Evolutionary conservation across 2,113 vertebrate species (phyloP).

Genomic region (Tetrao urogallus): DNA sequence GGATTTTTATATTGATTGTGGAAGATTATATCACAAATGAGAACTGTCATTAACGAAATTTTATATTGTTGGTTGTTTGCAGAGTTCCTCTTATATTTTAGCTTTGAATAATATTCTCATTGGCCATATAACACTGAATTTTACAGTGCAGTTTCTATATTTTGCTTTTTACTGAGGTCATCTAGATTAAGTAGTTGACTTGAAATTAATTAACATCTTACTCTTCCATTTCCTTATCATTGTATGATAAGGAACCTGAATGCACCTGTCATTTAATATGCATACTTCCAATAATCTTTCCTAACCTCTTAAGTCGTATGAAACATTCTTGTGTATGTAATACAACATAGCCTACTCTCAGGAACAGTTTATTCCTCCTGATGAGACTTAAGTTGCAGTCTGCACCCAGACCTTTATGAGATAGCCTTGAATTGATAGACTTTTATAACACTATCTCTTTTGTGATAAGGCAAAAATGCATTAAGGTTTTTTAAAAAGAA

Average conservation of each 20-base stretch:
- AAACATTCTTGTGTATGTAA: slow-evolving; percentile 8
- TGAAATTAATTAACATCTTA: background rate
- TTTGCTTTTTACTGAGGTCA: background rate
- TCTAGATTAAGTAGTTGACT: background rate
- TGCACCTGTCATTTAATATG: slow-evolving; percentile 3
- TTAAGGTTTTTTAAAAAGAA: slow-evolving; percentile 27
- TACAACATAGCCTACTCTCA: background rate
- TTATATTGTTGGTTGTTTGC: background rate
- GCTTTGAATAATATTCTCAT: background rate
- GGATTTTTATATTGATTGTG: background rate
- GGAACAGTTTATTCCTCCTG: slow-evolving; percentile 51
- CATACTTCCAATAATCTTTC: background rate
- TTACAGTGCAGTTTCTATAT: background rate
- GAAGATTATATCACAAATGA: background rate
- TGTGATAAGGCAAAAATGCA: slow-evolving; percentile 10
- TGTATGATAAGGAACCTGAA: background rate
- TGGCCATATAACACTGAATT: background rate
- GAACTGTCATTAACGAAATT: background rate
- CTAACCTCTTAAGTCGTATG: slow-evolving; percentile 1
- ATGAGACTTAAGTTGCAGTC: slow-evolving; percentile 35
- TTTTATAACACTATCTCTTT: slow-evolving; percentile 36
- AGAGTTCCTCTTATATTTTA: background rate
- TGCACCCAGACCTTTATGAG: slow-evolving; percentile 4
- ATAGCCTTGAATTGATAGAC: slow-evolving; percentile 34
- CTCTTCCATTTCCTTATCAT: background rate